Evolutionary conservation across 2,113 vertebrate genomes (phyloP).

Genomic region (Polypterus senegalus): DNA sequence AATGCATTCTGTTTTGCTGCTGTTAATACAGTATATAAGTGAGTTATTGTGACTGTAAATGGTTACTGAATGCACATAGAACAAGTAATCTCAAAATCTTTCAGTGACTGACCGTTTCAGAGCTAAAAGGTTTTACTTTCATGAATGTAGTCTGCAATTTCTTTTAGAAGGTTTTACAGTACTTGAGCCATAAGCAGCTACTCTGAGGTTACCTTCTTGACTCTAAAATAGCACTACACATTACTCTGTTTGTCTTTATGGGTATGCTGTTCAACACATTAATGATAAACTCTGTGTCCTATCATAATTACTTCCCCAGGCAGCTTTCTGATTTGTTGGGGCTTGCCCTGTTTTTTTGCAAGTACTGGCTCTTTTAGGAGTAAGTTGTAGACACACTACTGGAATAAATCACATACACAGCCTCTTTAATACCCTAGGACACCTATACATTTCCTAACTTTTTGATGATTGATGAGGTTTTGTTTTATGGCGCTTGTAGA

Average conservation of each 20-base stretch:
- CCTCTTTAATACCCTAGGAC: conserved; percentile 12
- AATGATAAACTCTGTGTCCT: not conserved
- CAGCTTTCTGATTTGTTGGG: not conserved
- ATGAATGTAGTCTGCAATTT: not conserved
- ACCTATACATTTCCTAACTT: conserved; percentile 6
- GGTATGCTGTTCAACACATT: not conserved
- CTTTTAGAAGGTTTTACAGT: not conserved
- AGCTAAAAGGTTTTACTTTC: not conserved
- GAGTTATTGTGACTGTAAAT: not conserved
- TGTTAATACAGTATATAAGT: not conserved
- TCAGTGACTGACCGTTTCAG: not conserved
- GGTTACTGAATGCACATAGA: not conserved
- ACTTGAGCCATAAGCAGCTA: not conserved
- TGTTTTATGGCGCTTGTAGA: conserved; percentile 3
- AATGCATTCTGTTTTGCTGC: conserved; percentile 9
- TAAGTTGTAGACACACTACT: not conserved
- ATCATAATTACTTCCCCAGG: not conserved
- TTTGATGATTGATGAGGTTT: not conserved
- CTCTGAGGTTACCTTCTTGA: not conserved
- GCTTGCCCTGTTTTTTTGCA: not conserved
- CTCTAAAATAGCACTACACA: not conserved
- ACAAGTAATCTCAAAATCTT: conserved; percentile 2
- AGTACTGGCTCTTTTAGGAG: conserved; percentile 1
- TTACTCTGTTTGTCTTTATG: not conserved
- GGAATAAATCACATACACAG: conserved; percentile 7